Percentiles rank a stretch among this genome's conserved stretches.
Conservation (phyloP, 1,140 invertebrate genomes). For the Lethrus apterus region DNA sequence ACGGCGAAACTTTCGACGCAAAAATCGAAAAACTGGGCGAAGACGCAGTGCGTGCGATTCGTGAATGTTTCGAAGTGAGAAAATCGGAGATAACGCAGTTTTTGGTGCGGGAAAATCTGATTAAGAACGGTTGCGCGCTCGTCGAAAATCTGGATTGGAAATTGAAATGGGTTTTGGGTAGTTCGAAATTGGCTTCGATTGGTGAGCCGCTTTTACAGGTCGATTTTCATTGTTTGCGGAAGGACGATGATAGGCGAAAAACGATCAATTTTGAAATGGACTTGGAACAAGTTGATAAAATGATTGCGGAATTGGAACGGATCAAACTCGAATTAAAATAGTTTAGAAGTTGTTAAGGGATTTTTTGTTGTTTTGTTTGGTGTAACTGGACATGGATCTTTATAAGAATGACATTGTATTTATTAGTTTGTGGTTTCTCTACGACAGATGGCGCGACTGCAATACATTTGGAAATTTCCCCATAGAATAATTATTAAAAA, state of each 20-base stretch:
- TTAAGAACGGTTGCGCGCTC: constrained; percentile 23
- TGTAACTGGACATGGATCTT: too few species aligned
- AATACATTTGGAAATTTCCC: too few species aligned
- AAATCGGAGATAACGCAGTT: constrained; percentile 32
- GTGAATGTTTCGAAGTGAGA: constrained; percentile 29
- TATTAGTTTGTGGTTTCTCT: too few species aligned
- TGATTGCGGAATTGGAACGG: constrained; percentile 19
- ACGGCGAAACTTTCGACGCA: constrained; percentile 19
- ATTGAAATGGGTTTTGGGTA: constrained; percentile 37
- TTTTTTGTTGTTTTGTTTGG: too few species aligned
- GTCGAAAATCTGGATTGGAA: constrained; percentile 39
- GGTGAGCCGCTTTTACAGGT: constrained; percentile 35
- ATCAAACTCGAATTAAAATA: constrained; percentile 3
- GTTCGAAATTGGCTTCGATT: constrained; percentile 30
- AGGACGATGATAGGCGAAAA: constrained; percentile 10
- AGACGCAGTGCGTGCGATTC: constrained; percentile 6
- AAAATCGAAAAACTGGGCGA: constrained; percentile 18
- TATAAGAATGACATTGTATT: too few species aligned
- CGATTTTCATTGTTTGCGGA: constrained; percentile 29
- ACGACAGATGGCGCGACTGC: too few species aligned
- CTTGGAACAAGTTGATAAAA: constrained; percentile 28
- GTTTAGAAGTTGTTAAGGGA: constrained; percentile 1
- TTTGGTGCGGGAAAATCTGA: constrained; percentile 26
- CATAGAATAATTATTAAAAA: too few species aligned
- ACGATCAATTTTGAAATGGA: constrained; percentile 33